Percentiles rank a stretch among this genome's conserved stretches.
Conservation (phyloP, 30 jellyfish, hydroid and myxozoan species). For the Aurelia aurita region DNA sequence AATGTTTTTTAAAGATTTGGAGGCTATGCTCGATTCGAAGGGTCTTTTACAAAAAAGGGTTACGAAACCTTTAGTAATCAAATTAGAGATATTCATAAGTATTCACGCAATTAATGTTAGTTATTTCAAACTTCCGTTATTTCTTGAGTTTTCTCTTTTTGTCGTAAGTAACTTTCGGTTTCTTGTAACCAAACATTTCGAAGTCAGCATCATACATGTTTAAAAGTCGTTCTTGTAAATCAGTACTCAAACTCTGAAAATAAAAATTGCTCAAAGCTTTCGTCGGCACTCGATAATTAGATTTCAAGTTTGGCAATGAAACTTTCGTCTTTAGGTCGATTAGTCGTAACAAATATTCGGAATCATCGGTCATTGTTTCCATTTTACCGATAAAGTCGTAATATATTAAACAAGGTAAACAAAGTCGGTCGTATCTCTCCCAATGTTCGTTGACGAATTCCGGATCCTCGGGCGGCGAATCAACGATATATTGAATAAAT, state of each 20-base stretch:
- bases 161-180: conserved; percentile 47
- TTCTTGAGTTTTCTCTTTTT: conserved; percentile 1
- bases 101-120: neutral
- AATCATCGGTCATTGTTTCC: conserved; percentile 88
- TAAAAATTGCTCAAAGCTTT: conserved; percentile 75
- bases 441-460: conserved; percentile 92
- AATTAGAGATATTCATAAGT: too few relatives aligned
- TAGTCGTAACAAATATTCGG: conserved; percentile 85
- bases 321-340: conserved; percentile 83
- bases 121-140: neutral
- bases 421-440: conserved; percentile 96
- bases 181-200: conserved; percentile 87
- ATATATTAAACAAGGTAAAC: conserved; percentile 92
- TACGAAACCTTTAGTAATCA: too few relatives aligned
- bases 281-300: conserved; percentile 74
- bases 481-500: conserved; percentile 84
- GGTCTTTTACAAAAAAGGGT: neutral
- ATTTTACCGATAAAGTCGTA: conserved; percentile 95
- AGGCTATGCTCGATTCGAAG: too few relatives aligned
- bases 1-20: too few relatives aligned
- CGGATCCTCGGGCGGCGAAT: conserved; percentile 93
- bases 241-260: conserved; percentile 57
- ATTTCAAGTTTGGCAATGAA: conserved; percentile 76
- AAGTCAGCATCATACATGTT: conserved; percentile 78
- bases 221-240: conserved; percentile 61